Conservation (phyloP, 2,113 vertebrate genomes). For the Xenopus borealis region DNA sequence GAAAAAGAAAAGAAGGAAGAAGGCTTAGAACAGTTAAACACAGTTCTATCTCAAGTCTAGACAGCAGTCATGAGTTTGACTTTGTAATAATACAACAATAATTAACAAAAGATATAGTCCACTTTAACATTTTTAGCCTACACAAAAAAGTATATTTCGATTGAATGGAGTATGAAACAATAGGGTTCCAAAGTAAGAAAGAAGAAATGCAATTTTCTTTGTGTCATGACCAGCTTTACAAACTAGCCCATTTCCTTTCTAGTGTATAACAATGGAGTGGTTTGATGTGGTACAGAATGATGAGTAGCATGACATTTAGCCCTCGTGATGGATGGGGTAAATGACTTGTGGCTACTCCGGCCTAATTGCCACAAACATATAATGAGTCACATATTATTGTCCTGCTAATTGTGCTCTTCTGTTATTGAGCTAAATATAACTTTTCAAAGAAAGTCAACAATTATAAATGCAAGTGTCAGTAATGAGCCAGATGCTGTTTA, state of each 20-base stretch:
- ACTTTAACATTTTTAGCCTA: neutral
- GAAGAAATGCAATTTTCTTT: conserved; percentile 50
- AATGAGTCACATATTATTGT: conserved; percentile 63
- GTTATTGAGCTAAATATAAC: conserved; percentile 65
- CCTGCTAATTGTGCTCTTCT: conserved; percentile 60
- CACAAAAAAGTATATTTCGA: neutral
- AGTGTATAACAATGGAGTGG: conserved; percentile 52
- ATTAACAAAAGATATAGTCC: neutral
- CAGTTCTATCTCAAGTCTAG: conserved; percentile 8
- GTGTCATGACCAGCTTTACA: conserved; percentile 56
- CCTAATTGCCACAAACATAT: conserved; percentile 50
- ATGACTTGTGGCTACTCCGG: conserved; percentile 63
- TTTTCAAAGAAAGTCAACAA: conserved; percentile 64
- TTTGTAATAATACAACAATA: conserved; percentile 1
- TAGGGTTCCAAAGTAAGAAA: conserved; percentile 53
- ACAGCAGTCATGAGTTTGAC: conserved; percentile 7
- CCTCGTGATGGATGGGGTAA: conserved; percentile 56
- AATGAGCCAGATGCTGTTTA: conserved; percentile 59
- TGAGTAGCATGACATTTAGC: conserved; percentile 67
- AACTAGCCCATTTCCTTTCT: conserved; percentile 51
- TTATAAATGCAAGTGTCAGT: conserved; percentile 56
- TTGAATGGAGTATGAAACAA: conserved; percentile 16
- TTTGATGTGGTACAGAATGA: conserved; percentile 66
- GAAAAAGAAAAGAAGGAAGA: neutral
- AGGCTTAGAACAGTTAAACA: conserved; percentile 4